phyloP scores from a whole-genome alignment of 2,888 invertebrate species.

The Dyspetes luteomarginatus region DNA sequence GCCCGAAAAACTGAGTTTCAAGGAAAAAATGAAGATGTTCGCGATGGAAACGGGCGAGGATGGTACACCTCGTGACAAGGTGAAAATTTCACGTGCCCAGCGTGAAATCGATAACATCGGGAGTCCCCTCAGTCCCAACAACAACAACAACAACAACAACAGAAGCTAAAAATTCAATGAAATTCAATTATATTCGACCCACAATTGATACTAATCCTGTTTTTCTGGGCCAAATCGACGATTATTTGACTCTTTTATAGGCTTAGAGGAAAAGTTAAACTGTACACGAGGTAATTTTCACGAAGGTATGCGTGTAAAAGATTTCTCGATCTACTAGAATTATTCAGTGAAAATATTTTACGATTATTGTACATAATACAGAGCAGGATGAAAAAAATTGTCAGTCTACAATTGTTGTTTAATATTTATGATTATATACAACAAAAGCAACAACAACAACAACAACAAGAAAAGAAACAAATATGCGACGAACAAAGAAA shows the following conservation, averaged over 20 bases:
- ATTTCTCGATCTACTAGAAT: slow-evolving; percentile 62
- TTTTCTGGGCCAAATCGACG: slow-evolving; percentile 33
- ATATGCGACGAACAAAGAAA: slow-evolving; percentile 50
- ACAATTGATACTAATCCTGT: slow-evolving; percentile 7
- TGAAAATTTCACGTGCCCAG: slow-evolving; percentile 97
- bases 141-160: slow-evolving; percentile 76
- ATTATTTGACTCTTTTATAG: slow-evolving; percentile 36
- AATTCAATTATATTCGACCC: background rate
- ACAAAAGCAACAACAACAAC: slow-evolving; percentile 8
- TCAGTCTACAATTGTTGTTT: slow-evolving; percentile 66
- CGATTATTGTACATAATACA: slow-evolving; percentile 65
- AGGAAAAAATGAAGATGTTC: slow-evolving; percentile 99
- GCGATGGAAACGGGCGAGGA: slow-evolving; percentile 98
- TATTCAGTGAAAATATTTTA: slow-evolving; percentile 63
- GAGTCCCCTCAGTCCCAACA: slow-evolving; percentile 81
- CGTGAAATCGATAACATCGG: slow-evolving; percentile 93
- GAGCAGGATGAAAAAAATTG: slow-evolving; percentile 64
- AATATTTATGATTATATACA: slow-evolving; percentile 68
- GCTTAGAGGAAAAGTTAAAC: slow-evolving; percentile 15
- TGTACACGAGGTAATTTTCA: slow-evolving; percentile 36
- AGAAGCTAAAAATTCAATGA: slow-evolving; percentile 65
- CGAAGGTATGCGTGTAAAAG: slow-evolving; percentile 33
- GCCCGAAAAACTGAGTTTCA: slow-evolving; percentile 97
- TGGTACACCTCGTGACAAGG: slow-evolving; percentile 96
- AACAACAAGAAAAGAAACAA: slow-evolving; percentile 7